Base-by-base conservation (phyloP, 2,888 invertebrate genomes). In the Spatulosminthurus flaviceps region DNA sequence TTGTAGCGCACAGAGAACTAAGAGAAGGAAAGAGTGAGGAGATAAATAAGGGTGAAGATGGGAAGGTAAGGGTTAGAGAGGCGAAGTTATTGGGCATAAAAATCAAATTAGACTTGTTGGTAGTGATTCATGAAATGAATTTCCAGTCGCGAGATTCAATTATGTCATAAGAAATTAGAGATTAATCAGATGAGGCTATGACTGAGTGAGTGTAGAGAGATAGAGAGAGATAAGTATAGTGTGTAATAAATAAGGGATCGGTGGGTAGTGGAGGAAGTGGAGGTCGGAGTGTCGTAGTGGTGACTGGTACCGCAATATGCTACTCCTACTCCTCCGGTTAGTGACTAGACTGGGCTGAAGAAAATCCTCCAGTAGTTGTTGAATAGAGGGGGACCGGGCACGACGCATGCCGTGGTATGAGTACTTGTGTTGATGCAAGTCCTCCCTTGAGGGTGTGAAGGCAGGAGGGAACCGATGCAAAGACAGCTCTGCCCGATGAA, bases 101-200 rank as follows among this genome's bases (percentile, higher is more conserved):
- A 51, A 51, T 51, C 9, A 51, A 16, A 51, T 51, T 51, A 9
- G 16, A 16, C 16, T 51, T 51, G 51, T 13, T 51, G 51, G 51
- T 51, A 51, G 51, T 51, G 51, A 51, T 51, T 19, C 51, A 51
- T 51, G 51, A 51, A 51, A 51, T 51, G 51, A 51, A 51, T 4
- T 51, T n/a, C 7, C 16, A 19, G 51, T n/a, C 51, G 7, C 51
- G 19, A 51, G n/a, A 51, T 51, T 51, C 19, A 51, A 51, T 51
- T 51, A 51, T 51, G n/a, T 13, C 51, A 51, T 51, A 51, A 51
- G 51, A 51, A 51, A 51, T 51, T 51, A 51, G 51, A 16, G 51
- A 51, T 51, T 51, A 51, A 51, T 51, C 51, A 51, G 51, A 51
- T 51, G 51, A 51, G 51, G n/a, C n/a, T n/a, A n/a, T n/a, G n/a